phyloP scores from a whole-genome alignment of 1,140 invertebrate genomes.

The Zaprionus inermis region DNA sequence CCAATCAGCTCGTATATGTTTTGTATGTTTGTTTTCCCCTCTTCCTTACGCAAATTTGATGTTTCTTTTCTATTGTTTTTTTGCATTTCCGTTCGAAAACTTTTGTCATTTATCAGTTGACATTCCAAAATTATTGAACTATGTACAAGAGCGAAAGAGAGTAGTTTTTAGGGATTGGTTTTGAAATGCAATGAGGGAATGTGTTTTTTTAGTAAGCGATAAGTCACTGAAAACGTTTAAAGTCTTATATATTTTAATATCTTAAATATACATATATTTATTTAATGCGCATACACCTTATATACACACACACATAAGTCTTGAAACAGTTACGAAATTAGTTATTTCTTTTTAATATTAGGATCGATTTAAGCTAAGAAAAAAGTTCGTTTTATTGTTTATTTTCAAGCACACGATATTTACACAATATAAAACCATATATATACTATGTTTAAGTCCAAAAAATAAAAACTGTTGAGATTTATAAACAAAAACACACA shows the following conservation, averaged over 20 bases:
- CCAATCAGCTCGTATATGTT: neutral
- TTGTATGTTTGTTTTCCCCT: neutral
- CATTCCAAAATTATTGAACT: slow-evolving; percentile 58
- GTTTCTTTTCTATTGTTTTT: slow-evolving; percentile 30
- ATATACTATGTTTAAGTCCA: slow-evolving; percentile 54
- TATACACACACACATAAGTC: slow-evolving; percentile 36
- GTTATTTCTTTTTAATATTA: slow-evolving; percentile 44
- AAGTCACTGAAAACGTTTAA: slow-evolving; percentile 9
- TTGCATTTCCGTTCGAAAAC: neutral
- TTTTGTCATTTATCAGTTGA: slow-evolving; percentile 67
- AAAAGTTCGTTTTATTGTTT: slow-evolving; percentile 27
- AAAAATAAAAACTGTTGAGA: slow-evolving; percentile 63
- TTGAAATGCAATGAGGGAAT: slow-evolving; percentile 5
- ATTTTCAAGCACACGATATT: slow-evolving; percentile 62
- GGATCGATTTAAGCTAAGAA: slow-evolving; percentile 53
- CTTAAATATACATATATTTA: slow-evolving; percentile 38
- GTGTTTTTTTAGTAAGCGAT: slow-evolving; percentile 14
- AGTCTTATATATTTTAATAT: slow-evolving; percentile 31
- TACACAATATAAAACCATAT: slow-evolving; percentile 42
- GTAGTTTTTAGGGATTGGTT: slow-evolving; percentile 10
- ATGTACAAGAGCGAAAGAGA: neutral
- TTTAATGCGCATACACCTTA: slow-evolving; percentile 34
- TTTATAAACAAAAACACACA: slow-evolving; percentile 38
- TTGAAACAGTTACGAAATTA: slow-evolving; percentile 61
- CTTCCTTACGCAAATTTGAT: neutral